These are phyloP conservation scores for Ceraclea dissimilis DNA, from an alignment of 2,888 invertebrate genomes.

Conservation along the genomic window DNA sequence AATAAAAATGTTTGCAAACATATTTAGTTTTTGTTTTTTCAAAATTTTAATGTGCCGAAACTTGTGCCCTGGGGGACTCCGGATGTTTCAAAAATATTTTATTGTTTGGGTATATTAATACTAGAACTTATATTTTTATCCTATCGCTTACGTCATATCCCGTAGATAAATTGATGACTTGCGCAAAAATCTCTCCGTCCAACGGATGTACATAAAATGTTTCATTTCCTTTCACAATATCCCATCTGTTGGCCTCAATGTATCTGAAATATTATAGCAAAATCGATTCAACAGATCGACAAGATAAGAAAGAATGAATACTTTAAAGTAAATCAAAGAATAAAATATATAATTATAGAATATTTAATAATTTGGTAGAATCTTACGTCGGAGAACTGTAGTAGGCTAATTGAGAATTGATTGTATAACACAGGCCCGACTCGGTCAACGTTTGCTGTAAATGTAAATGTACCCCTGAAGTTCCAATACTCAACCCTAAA, in stretches of 20 bases:
- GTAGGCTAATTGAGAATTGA: constrained; percentile 57
- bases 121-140: no score
- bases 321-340: no score
- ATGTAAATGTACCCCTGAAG: constrained; percentile 42
- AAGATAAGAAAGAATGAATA: no score
- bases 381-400: constrained; percentile 47
- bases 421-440: constrained; percentile 61
- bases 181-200: constrained; percentile 69
- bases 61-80: no score
- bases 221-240: constrained; percentile 37
- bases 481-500: constrained; percentile 45
- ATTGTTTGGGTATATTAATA: no score
- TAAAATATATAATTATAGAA: no score
- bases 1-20: no score
- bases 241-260: constrained; percentile 51
- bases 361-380: no score
- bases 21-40: no score
- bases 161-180: constrained; percentile 61
- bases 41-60: no score
- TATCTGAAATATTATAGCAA: constrained; percentile 38
- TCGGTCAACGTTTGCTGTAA: constrained; percentile 59
- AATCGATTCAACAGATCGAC: background rate
- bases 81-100: no score
- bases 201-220: constrained; percentile 58
- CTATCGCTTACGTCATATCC: constrained; percentile 51